Evolutionary conservation across 2,888 invertebrate genomes (phyloP), one percentile per base, ranked within the genome.

Genomic region (Tanaodytes sp.): DNA sequence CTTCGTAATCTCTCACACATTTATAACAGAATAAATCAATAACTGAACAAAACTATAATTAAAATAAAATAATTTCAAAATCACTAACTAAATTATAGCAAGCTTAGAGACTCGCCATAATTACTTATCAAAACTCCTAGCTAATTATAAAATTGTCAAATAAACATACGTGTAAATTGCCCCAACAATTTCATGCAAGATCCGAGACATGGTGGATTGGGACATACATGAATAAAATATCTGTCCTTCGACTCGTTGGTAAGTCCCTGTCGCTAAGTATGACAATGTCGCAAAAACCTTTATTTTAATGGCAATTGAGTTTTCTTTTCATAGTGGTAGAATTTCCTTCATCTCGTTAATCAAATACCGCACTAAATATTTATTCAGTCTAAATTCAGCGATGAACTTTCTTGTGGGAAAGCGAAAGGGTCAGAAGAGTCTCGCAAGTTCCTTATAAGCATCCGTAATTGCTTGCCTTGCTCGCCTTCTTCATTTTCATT

Each of bases 141-240:
- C n/a, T n/a, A n/a, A n/a, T n/a, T n/a, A n/a, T n/a, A n/a, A n/a
- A n/a, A n/a, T n/a, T n/a, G n/a, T n/a, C n/a, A n/a, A n/a, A n/a
- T n/a, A n/a, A n/a, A n/a, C n/a, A n/a, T 36, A 36, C 36, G 5
- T 36, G 12, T 36, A 36, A 36, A 36, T 36, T n/a, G 36, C 36
- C n/a, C n/a, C n/a, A 36, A 12, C 36, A 12, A 36, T 36, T 36
- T 36, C 36, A 36, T 36, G 36, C n/a, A 36, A 12, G 6, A 36
- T 36, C n/a, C 14, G n/a, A 12, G 36, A 36, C 36, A n/a, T 36
- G 12, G 1, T 36, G 5, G 36, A 36, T 14, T 36, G 12, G 12
- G 36, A 6, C 8, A 36, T 11, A 6, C 12, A 36, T n/a, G 14
- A n/a, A 12, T 36, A 36, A n/a, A 36, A 36, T 6, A 36, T 36